Base-by-base conservation (phyloP, 2,888 invertebrate genomes). In the Rugalucina vietnamica region DNA sequence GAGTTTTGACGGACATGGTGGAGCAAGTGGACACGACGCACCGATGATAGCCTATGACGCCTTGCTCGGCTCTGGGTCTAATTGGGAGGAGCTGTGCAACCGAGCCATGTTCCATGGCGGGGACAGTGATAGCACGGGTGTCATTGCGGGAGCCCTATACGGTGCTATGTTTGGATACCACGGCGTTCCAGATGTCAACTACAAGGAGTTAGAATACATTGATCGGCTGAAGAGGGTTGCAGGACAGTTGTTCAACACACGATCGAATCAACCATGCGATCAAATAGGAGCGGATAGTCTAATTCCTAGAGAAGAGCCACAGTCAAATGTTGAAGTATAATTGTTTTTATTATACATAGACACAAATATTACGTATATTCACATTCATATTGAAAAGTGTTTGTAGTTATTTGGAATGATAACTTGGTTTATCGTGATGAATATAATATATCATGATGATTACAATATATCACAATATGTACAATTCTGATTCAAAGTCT, bases 11-110 rank as follows among this genome's bases (percentile, higher is more conserved):
- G 95, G 94, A 1, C 93, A 93, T 93, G 94, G 93, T n/a, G 94
- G 94, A n/a, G 78, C 93, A 5, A 93, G 94, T 81, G 95, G 95
- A 5, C 94, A 94, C 84, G 94, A 95, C 88, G 93, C 94, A 12
- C 93, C 94, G 12, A 94, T 95, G 91, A 94, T 95, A 60, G 95
- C 94, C 89, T 94, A 94, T 90, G 94, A 94, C 90, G 93, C 93
- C 14, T 73, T 93, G 32, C 89, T 94, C 24, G 89, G 90, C 18
- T 87, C 91, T 4, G 87, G 89, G 2, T 85, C 87, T n/a, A 85
- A 89, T 50, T 95, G 95, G 94, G 70, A 86, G 34, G 93, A 94
- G 76, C 86, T 94, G 5, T 93, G 93, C 74, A 89, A 89, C 73
- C 87, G 92, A 57, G 91, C 91, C 1, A 92, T 94, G 90, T 92